phyloP scores from a whole-genome alignment of 1,140 invertebrate species.

The Cecropterus lyciades region DNA sequence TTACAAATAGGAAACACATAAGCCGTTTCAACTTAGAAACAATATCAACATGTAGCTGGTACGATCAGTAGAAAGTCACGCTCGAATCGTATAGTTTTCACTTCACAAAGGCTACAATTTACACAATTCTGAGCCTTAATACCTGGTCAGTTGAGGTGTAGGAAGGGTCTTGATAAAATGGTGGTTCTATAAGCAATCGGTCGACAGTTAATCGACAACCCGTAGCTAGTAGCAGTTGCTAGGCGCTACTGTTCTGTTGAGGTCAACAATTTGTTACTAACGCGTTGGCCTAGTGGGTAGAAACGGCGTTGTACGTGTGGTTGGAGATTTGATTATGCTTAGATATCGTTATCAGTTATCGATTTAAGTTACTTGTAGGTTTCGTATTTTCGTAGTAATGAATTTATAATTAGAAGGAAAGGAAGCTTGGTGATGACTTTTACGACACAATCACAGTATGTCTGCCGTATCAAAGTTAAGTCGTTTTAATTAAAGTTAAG shows the following conservation, averaged over 20 bases:
- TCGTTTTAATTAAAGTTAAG: too few relatives aligned
- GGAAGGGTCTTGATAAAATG: background rate
- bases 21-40: background rate
- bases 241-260: slow-evolving; percentile 33
- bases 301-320: slow-evolving; percentile 13
- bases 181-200: slow-evolving; percentile 20
- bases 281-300: slow-evolving; percentile 12
- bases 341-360: too few relatives aligned
- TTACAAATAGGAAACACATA: background rate
- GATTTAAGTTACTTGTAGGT: background rate
- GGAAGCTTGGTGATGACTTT: too few relatives aligned
- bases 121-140: background rate
- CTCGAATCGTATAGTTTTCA: slow-evolving; percentile 24
- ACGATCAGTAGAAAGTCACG: slow-evolving; percentile 35
- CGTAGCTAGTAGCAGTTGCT: slow-evolving; percentile 29
- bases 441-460: too few relatives aligned
- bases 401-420: too few relatives aligned
- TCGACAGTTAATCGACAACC: slow-evolving; percentile 33
- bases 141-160: background rate
- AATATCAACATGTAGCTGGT: slow-evolving; percentile 27
- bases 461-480: too few relatives aligned
- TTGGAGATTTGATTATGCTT: background rate
- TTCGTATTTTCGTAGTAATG: too few relatives aligned
- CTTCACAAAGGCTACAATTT: background rate
- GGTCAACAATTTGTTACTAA: slow-evolving; percentile 37